Evolutionary conservation across 64 coral and sea anemone genomes (phyloP).

Genomic region (Porites lutea): DNA sequence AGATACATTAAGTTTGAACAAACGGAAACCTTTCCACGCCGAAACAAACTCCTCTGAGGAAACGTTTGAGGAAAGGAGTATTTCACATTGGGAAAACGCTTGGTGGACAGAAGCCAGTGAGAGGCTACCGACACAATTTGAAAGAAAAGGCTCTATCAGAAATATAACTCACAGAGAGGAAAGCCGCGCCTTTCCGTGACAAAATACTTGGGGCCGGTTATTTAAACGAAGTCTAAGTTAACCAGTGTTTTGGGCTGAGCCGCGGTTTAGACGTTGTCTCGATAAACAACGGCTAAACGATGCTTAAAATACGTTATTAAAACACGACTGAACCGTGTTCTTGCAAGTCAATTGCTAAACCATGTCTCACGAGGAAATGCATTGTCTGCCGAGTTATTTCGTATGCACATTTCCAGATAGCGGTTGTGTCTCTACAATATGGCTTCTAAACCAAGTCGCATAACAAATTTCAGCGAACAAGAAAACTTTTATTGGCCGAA

Average conservation of each 20-base stretch:
- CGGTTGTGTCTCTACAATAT: background rate
- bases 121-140: too few relatives aligned
- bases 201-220: too few relatives aligned
- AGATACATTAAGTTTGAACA: too few relatives aligned
- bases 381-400: too few relatives aligned
- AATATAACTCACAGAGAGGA: too few relatives aligned
- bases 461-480: background rate
- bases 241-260: constrained; percentile 2
- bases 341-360: constrained; percentile 6
- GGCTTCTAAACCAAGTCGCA: background rate
- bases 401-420: background rate
- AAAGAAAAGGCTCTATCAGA: too few relatives aligned
- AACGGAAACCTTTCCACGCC: too few relatives aligned
- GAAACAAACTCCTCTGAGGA: too few relatives aligned
- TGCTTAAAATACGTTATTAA: constrained; percentile 20
- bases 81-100: too few relatives aligned
- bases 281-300: constrained; percentile 4
- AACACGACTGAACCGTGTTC: constrained; percentile 11
- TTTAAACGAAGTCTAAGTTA: background rate
- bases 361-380: background rate
- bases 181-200: too few relatives aligned
- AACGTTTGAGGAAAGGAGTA: too few relatives aligned
- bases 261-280: constrained; percentile 19
- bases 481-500: background rate
- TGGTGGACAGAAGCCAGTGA: too few relatives aligned